Evolutionary conservation across 2,888 invertebrate genomes (phyloP), one percentile per base, ranked within the genome.

Genomic region (Dastarcus helophoroides): DNA sequence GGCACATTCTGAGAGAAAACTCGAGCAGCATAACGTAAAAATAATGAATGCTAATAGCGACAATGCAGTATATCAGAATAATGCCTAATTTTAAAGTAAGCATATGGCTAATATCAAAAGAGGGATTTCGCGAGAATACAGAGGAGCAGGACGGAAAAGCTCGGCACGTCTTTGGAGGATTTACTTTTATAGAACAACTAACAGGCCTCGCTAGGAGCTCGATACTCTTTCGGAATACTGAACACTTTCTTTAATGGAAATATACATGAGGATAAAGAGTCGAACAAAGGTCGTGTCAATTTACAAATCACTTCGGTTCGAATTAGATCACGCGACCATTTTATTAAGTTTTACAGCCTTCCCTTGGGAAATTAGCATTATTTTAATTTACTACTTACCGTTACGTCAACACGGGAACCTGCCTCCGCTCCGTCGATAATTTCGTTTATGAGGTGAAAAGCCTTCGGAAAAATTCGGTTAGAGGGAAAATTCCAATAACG

Each of bases 181-280:
- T 56, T 58, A 53, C 55, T 56, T 58, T 57, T 55, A 55, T 58
- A 55, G 54, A 56, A 58, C 55, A 58, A 56, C 55, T 55, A 56
- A 56, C 56, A 54, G 56, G 54, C 50, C 50, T 47, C 48, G 51
- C 49, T 52, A 45, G 50, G 54, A 52, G 47, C 44, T 47, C 38
- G 42, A 45, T 40, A 53, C 54, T 48, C 48, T 46, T 43, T 39
- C 41, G 48, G 55, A 53, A 55, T 56, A 56, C 54, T 51, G 54
- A 56, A 54, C 51, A 49, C 50, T 50, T 48, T 44, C 49, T 47
- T 54, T 56, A 55, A 56, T 56, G 56, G 54, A 55, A 56, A 55
- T 55, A 55, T 56, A 56, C 54, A 56, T 54, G 54, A 54, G 53
- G 51, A 51, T 50, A 53, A 53, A 53, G 50, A 49, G 45, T 43